These are phyloP conservation scores for Strigops habroptila DNA, from an alignment of 2,113 vertebrate species.

Conservation along the genomic window DNA sequence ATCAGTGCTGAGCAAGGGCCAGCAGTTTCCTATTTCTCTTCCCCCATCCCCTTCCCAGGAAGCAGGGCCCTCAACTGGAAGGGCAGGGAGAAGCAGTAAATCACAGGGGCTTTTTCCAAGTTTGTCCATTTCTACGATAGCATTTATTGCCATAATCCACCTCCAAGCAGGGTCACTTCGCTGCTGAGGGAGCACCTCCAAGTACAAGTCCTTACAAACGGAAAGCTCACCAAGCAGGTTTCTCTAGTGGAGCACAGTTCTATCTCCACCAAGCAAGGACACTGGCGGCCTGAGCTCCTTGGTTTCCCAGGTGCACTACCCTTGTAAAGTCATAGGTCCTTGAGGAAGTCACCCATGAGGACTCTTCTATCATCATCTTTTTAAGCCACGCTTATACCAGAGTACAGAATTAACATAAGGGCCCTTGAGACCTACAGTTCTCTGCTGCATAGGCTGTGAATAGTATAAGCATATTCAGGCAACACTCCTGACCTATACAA, in stretches of 20 bases:
- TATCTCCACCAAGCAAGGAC: not conserved
- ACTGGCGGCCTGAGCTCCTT: not conserved
- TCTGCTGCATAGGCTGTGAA: not conserved
- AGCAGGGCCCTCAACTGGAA: not conserved
- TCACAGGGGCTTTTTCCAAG: not conserved
- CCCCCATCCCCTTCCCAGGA: not conserved
- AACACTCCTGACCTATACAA: not conserved
- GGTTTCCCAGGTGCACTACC: not conserved
- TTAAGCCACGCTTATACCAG: not conserved
- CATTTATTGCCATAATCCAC: not conserved
- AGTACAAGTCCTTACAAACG: not conserved
- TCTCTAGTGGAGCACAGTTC: not conserved
- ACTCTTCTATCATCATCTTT: not conserved
- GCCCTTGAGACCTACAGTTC: not conserved
- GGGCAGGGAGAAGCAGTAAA: not conserved
- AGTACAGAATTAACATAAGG: not conserved
- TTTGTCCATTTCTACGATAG: not conserved
- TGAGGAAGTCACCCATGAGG: not conserved
- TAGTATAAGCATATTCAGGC: not conserved
- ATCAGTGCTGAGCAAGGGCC: not conserved
- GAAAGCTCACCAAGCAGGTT: not conserved
- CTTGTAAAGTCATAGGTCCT: not conserved
- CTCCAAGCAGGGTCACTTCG: not conserved
- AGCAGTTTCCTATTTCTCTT: not conserved
- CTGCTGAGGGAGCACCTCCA: not conserved